Base-by-base conservation (phyloP, 2,888 invertebrate genomes). In the Stenodera caucasica region DNA sequence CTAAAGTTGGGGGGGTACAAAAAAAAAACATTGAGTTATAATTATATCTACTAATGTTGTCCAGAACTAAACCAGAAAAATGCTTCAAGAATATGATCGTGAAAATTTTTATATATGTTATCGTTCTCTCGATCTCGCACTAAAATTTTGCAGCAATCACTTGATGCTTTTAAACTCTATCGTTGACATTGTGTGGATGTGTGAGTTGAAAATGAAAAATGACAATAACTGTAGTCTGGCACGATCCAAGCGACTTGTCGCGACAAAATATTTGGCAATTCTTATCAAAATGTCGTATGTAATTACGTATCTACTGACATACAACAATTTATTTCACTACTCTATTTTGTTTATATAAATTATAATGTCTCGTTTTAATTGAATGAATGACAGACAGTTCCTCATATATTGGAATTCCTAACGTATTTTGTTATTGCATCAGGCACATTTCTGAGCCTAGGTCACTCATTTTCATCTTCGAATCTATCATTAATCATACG, bases 251-350 rank as follows among this genome's bases (percentile, higher is more conserved):
- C 45, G 26, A 55, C 49, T 49, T 55, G 33, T 32, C 55, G 29
- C 45, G n/a, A 55, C 49, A 29, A 45, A 56, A 56, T 63, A 63
- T 63, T 63, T 63, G 60, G 63, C 57, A 60, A 63, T 50, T 57
- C 57, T 63, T 57, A 60, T 60, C 60, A 60, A 57, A 62, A 53
- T 45, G 57, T 60, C 57, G 57, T 55, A 57, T 57, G 57, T 60
- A 63, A 63, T 63, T 60, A 60, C 60, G 51, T 50, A 60, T 18
- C 56, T 53, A 63, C 55, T 52, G 60, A 53, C 63, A 11, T 51
- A 49, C 54, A 51, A 49, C 54, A 58, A 63, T 63, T 58, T 60
- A 63, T 63, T 56, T 55, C 21, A 54, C 15, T 54, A 40, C 55
- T 56, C 53, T 49, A 18, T 29, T 11, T 29, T 29, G 23, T 56